phyloP scores from a whole-genome alignment of 2,888 invertebrate species.

The Cheilosia scutellata region DNA sequence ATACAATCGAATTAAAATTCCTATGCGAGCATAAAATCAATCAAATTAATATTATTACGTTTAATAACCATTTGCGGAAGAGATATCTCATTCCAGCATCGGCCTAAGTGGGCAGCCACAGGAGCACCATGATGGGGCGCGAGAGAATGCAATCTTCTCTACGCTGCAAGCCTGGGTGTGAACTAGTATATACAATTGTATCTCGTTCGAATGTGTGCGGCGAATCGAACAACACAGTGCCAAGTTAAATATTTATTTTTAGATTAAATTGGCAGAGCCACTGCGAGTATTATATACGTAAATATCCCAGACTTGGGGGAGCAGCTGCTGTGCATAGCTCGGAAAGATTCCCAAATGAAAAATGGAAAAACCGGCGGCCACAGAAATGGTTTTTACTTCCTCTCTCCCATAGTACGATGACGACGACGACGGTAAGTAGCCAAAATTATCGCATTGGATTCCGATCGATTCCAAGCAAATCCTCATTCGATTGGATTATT shows the following conservation, averaged over 20 bases:
- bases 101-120: constrained; percentile 48
- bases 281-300: background rate
- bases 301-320: constrained; percentile 4
- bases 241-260: constrained; percentile 76
- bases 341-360: constrained; percentile 44
- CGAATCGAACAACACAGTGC: constrained; percentile 51
- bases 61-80: constrained; percentile 74
- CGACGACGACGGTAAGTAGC: constrained; percentile 66
- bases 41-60: constrained; percentile 73
- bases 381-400: constrained; percentile 43
- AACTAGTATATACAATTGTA: constrained; percentile 57
- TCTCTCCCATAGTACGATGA: background rate
- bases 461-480: constrained; percentile 74
- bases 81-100: constrained; percentile 74
- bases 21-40: constrained; percentile 73
- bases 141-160: constrained; percentile 32
- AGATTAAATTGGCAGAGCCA: constrained; percentile 64
- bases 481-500: constrained; percentile 66
- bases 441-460: constrained; percentile 74
- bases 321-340: constrained; percentile 55
- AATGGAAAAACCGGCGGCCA: constrained; percentile 9
- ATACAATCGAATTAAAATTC: constrained; percentile 63
- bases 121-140: constrained; percentile 34
- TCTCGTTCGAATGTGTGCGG: constrained; percentile 49
- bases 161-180: constrained; percentile 57